Evolutionary conservation across 1,140 invertebrate species (phyloP).

Genomic region (Anastatus disparis): DNA sequence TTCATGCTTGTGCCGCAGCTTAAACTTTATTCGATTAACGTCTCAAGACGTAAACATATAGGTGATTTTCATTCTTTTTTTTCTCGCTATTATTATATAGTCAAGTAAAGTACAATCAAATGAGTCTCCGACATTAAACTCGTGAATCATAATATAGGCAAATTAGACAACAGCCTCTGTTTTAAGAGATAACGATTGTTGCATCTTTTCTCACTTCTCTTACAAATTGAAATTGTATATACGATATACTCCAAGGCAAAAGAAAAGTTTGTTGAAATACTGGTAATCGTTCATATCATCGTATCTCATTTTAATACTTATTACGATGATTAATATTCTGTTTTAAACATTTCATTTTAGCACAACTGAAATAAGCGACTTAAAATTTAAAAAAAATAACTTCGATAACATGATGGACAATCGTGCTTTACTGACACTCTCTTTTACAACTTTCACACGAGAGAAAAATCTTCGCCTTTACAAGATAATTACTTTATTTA

Average conservation of each 20-base stretch:
- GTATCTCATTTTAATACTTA: conserved; percentile 7
- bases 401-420: conserved; percentile 19
- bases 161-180: conserved; percentile 1
- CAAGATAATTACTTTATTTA: conserved; percentile 30
- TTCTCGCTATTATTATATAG: conserved; percentile 13
- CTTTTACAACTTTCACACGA: conserved; percentile 3
- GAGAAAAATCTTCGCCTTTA: conserved; percentile 9
- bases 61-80: neutral
- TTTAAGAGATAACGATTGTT: neutral
- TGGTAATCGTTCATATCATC: conserved; percentile 6
- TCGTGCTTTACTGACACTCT: conserved; percentile 1
- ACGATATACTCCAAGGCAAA: neutral
- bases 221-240: neutral
- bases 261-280: conserved; percentile 21
- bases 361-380: neutral
- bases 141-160: neutral
- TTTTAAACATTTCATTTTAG: conserved; percentile 2
- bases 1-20: conserved; percentile 12
- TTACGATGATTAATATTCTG: neutral
- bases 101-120: neutral
- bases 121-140: neutral
- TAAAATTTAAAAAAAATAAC: conserved; percentile 11
- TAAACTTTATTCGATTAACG: conserved; percentile 3
- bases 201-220: neutral
- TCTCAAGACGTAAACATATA: neutral